Conservation (phyloP, 2,888 invertebrate genomes). For the Pseudococcus jackbeardsleyi region DNA sequence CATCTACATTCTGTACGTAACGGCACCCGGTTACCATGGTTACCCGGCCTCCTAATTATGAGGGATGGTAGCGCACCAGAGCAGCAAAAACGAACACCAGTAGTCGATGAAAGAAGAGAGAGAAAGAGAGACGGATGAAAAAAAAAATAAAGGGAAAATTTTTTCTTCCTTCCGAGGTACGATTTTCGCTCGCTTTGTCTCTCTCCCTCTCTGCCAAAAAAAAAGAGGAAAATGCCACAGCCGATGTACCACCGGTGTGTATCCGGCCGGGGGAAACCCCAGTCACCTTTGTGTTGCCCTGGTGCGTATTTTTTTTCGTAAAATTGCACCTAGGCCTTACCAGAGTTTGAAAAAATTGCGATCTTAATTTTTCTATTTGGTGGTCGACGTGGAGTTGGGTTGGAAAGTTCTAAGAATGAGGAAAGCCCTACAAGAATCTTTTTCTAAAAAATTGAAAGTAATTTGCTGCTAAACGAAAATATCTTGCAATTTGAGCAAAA, state of each 20-base stretch:
- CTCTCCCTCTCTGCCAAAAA: slow-evolving; percentile 40
- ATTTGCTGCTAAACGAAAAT: too few species aligned
- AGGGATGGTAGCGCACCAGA: slow-evolving; percentile 61
- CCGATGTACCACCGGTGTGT: slow-evolving; percentile 49
- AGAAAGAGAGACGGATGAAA: slow-evolving; percentile 13
- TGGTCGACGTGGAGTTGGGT: too few species aligned
- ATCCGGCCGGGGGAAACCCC: slow-evolving; percentile 15
- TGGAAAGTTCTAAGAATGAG: too few species aligned
- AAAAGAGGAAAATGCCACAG: slow-evolving; percentile 60
- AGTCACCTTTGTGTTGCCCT: neutral
- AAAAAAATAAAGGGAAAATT: slow-evolving; percentile 58
- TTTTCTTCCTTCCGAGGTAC: slow-evolving; percentile 61
- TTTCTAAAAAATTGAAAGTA: too few species aligned
- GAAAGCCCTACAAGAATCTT: too few species aligned
- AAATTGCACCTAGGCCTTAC: too few species aligned
- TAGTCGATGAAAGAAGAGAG: slow-evolving; percentile 62
- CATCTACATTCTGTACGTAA: slow-evolving; percentile 68
- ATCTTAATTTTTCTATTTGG: too few species aligned
- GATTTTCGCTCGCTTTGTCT: slow-evolving; percentile 56
- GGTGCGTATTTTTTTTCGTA: neutral
- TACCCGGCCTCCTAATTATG: slow-evolving; percentile 66
- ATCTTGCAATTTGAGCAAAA: too few species aligned
- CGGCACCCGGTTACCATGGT: slow-evolving; percentile 68
- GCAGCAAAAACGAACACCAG: slow-evolving; percentile 61
- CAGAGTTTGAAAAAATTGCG: too few species aligned